Conservation (phyloP, 2,888 invertebrate species). For the Tetropium fuscum region DNA sequence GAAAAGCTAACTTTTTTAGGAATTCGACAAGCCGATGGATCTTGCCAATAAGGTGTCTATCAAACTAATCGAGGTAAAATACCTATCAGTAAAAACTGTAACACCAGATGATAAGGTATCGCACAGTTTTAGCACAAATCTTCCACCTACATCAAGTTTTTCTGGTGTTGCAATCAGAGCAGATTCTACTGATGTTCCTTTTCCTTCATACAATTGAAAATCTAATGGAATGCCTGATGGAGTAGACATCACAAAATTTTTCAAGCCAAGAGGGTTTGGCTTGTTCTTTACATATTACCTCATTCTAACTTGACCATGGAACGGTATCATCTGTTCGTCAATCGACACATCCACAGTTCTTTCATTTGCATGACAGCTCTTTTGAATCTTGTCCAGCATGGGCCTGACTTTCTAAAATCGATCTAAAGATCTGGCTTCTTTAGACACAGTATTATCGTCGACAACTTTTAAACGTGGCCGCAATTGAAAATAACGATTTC, state of each 20-base stretch:
- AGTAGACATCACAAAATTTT: slow-evolving; percentile 1
- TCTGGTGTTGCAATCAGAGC: neutral
- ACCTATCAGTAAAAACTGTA: neutral
- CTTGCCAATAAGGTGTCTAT: neutral
- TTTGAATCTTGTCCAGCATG: too few species aligned
- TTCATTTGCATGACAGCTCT: too few species aligned
- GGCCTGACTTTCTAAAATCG: too few species aligned
- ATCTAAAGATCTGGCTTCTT: too few species aligned
- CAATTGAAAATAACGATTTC: too few species aligned
- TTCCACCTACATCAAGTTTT: slow-evolving; percentile 2
- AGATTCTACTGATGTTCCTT: slow-evolving; percentile 1
- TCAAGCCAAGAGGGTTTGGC: too few species aligned
- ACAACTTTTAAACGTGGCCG: too few species aligned
- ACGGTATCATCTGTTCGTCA: too few species aligned
- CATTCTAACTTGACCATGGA: too few species aligned
- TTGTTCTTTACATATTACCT: too few species aligned
- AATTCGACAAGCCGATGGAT: neutral
- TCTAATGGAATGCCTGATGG: neutral
- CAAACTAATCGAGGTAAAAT: neutral
- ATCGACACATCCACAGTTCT: too few species aligned
- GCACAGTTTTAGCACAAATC: neutral
- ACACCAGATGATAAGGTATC: neutral
- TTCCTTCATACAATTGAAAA: neutral
- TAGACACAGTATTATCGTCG: too few species aligned
- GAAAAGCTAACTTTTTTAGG: neutral